Evolutionary conservation across 2,888 invertebrate genomes (phyloP).

Genomic region (Pinctada fucata): DNA sequence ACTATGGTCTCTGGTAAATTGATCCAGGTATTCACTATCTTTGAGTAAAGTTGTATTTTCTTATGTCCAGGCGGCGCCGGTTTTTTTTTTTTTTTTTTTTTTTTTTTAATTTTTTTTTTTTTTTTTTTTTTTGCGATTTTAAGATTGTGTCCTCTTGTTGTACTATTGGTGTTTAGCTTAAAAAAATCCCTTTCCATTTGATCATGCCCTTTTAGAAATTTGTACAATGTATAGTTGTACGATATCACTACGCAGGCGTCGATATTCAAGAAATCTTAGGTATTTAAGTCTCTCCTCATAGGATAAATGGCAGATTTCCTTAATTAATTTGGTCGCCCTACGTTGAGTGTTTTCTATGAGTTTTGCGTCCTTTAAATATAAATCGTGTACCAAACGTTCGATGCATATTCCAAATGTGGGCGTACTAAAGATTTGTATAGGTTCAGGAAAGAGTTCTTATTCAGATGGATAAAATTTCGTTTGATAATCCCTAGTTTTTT

Average conservation of each 20-base stretch:
- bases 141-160: no score
- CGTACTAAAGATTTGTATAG: slow-evolving; percentile 8
- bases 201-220: no score
- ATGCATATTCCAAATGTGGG: slow-evolving; percentile 16
- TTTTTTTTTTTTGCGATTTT: no score
- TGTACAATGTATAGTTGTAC: slow-evolving; percentile 14
- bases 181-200: no score
- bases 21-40: no score
- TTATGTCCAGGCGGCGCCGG: no score
- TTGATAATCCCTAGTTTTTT: background rate
- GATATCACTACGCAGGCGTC: slow-evolving; percentile 3
- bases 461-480: slow-evolving; percentile 2
- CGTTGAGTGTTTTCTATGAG: background rate
- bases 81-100: no score
- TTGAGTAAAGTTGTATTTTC: no score
- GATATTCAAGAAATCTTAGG: slow-evolving; percentile 23
- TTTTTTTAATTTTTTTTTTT: no score
- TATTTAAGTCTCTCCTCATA: background rate
- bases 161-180: no score
- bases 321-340: slow-evolving; percentile 6
- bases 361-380: background rate
- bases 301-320: background rate
- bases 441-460: slow-evolving; percentile 1
- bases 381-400: background rate
- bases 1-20: no score